Evolutionary conservation across 1,140 invertebrate species (phyloP).

Genomic region (Doryteuthis pealeii): DNA sequence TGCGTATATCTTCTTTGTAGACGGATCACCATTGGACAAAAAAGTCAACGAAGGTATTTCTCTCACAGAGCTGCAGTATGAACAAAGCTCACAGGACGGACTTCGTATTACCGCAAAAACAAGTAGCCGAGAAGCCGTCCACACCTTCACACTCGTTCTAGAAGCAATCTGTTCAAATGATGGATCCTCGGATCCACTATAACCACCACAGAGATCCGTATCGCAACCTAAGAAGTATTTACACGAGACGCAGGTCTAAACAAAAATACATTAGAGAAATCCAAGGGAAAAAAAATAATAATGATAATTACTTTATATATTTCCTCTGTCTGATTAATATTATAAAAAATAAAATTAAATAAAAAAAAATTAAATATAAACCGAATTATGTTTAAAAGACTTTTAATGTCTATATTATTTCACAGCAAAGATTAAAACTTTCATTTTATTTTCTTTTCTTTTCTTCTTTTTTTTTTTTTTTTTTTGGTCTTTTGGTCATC

Average conservation of each 20-base stretch:
- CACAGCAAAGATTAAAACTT: too few relatives aligned
- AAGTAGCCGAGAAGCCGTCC: background rate
- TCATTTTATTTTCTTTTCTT: too few relatives aligned
- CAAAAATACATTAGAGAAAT: too few relatives aligned
- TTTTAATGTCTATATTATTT: too few relatives aligned
- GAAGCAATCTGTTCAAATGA: background rate
- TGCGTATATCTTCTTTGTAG: background rate
- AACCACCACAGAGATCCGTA: background rate
- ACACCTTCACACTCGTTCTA: background rate
- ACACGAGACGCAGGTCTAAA: background rate
- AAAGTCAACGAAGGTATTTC: background rate
- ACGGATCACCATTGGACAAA: background rate
- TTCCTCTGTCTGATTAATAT: too few relatives aligned
- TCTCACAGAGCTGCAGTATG: background rate
- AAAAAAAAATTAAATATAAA: too few relatives aligned
- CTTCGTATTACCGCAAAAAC: background rate
- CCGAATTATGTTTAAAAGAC: too few relatives aligned
- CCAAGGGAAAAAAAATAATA: too few relatives aligned
- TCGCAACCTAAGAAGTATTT: background rate
- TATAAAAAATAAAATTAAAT: too few relatives aligned
- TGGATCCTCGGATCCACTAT: background rate
- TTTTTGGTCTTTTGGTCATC: too few relatives aligned
- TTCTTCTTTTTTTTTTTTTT: too few relatives aligned
- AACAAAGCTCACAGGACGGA: background rate
- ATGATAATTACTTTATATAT: too few relatives aligned